phyloP scores from a whole-genome alignment of 2,113 vertebrate genomes.

The Prolemur simus region DNA sequence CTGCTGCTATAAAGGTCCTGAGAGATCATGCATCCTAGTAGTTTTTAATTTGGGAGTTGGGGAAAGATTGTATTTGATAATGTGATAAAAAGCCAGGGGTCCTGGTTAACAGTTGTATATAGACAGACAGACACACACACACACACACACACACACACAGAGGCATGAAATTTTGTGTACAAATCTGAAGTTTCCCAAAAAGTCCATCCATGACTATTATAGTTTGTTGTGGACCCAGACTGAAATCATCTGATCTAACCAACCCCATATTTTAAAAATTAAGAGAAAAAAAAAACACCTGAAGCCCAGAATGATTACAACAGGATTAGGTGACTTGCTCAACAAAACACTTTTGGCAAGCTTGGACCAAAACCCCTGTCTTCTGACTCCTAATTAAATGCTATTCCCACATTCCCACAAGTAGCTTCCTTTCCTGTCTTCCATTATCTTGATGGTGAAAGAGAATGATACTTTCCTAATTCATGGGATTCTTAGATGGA shows the following conservation, averaged over 20 bases:
- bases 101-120: not conserved
- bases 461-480: not conserved
- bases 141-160: not conserved
- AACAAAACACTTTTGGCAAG: not conserved
- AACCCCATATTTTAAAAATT: not conserved
- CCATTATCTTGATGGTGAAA: not conserved
- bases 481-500: not conserved
- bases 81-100: not conserved
- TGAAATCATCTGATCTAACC: not conserved
- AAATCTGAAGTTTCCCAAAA: not conserved
- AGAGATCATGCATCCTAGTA: not conserved
- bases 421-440: not conserved
- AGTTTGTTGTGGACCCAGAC: not conserved
- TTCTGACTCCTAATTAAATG: not conserved
- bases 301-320: not conserved
- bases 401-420: not conserved
- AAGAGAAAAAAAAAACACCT: not conserved
- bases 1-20: not conserved
- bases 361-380: not conserved
- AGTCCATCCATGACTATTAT: not conserved
- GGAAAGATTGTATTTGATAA: not conserved
- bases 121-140: no score
- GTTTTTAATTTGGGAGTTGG: not conserved
- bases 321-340: not conserved
- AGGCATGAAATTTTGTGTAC: not conserved